phyloP scores from a whole-genome alignment of 2,888 invertebrate genomes.

The Drosophila vallismaia region DNA sequence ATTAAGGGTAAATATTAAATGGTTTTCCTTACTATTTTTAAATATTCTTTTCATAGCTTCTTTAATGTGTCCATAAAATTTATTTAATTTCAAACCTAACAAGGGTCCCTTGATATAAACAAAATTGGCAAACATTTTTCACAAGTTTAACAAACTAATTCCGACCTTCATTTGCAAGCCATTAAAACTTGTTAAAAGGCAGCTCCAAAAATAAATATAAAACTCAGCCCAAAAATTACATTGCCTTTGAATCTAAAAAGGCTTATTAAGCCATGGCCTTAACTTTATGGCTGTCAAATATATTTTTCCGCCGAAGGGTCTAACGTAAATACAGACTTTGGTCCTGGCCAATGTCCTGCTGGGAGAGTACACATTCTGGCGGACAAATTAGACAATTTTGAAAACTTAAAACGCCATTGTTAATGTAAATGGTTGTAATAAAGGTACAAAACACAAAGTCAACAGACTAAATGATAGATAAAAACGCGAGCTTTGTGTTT shows the following conservation, averaged over 20 bases:
- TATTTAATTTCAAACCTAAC: not conserved
- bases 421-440: conserved; percentile 57
- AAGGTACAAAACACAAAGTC: conserved; percentile 43
- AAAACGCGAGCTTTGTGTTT: conserved; percentile 54
- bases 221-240: conserved; percentile 16
- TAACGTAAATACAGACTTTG: not conserved
- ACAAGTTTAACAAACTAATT: conserved; percentile 45
- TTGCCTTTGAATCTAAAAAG: conserved; percentile 34
- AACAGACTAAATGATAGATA: conserved; percentile 14
- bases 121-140: conserved; percentile 2
- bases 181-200: conserved; percentile 59
- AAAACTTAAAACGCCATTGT: conserved; percentile 49
- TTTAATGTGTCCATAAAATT: not conserved
- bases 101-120: not conserved
- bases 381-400: conserved; percentile 49
- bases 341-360: not conserved
- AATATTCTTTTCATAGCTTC: not conserved
- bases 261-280: conserved; percentile 53
- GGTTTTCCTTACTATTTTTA: not conserved
- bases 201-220: not conserved
- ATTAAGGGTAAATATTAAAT: conserved; percentile 87
- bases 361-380: not conserved
- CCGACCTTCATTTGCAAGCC: conserved; percentile 58
- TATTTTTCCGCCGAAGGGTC: conserved; percentile 2
- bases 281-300: conserved; percentile 33